Conservation (phyloP, 2,888 invertebrate genomes). For the Theodoxus fluviatilis region DNA sequence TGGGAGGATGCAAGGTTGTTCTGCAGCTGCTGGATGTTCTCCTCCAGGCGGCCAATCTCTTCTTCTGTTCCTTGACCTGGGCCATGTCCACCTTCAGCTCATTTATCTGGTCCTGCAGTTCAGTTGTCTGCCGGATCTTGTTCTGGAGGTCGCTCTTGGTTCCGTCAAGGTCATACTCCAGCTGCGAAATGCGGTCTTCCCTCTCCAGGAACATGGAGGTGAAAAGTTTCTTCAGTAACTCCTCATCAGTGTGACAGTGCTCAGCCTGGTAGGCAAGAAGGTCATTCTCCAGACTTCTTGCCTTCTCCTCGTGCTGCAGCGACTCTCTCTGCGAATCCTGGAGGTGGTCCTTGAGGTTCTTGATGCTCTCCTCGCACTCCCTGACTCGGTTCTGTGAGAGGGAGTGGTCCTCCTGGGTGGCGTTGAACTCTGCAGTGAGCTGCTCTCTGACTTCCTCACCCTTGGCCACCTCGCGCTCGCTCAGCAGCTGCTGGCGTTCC, state of each 20-base stretch:
- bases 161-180: conserved; percentile 60
- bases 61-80: conserved; percentile 54
- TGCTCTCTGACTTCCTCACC: conserved; percentile 61
- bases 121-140: conserved; percentile 48
- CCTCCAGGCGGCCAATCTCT: conserved; percentile 57
- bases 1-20: conserved; percentile 58
- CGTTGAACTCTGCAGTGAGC: conserved; percentile 56
- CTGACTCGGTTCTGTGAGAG: conserved; percentile 47
- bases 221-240: too few relatives aligned
- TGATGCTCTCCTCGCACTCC: conserved; percentile 52
- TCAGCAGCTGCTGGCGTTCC: conserved; percentile 51
- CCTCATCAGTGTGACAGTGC: conserved; percentile 55
- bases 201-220: conserved; percentile 54
- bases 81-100: conserved; percentile 54
- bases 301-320: conserved; percentile 51
- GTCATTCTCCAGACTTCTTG: conserved; percentile 54
- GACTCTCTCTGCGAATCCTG: conserved; percentile 52
- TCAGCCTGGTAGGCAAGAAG: conserved; percentile 52
- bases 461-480: conserved; percentile 51
- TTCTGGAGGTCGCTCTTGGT: conserved; percentile 49
- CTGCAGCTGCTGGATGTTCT: conserved; percentile 58
- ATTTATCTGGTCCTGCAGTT: conserved; percentile 52
- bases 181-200: conserved; percentile 54
- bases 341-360: conserved; percentile 49
- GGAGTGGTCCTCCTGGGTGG: conserved; percentile 55